A percentile compares a stretch with the other conserved stretches of the same genome.
phyloP scores from a whole-genome alignment of 2,888 invertebrate species.

The Pteria penguin region DNA sequence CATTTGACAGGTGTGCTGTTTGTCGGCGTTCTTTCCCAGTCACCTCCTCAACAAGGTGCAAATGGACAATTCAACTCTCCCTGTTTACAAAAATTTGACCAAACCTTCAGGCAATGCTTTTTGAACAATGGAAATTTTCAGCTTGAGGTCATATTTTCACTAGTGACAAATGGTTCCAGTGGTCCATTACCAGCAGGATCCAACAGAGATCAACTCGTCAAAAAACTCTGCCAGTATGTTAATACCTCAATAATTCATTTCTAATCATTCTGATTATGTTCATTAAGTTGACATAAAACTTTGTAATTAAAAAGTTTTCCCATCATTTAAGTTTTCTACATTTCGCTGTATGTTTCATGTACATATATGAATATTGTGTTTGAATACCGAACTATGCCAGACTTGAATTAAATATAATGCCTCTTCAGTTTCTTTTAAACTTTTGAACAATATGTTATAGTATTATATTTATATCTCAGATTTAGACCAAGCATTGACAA shows the following conservation, averaged over 20 bases:
- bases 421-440: neutral
- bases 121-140: constrained; percentile 51
- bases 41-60: no score
- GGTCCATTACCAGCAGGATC: constrained; percentile 52
- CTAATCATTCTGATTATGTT: no score
- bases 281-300: no score
- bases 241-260: no score
- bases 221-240: constrained; percentile 54
- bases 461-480: constrained; percentile 17
- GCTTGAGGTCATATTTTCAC: constrained; percentile 58
- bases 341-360: no score
- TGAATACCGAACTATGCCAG: no score
- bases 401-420: no score
- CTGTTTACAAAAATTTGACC: constrained; percentile 49
- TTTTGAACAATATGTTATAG: neutral
- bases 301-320: no score
- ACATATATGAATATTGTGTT: no score
- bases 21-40: no score
- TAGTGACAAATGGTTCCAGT: constrained; percentile 60
- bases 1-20: no score
- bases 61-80: constrained; percentile 38
- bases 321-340: no score
- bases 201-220: constrained; percentile 42
- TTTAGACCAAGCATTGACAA: constrained; percentile 10
- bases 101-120: constrained; percentile 57